These are phyloP conservation scores for Coptodon bakossiorum DNA, from an alignment of 2,113 vertebrate genomes.

Conservation along the genomic window DNA sequence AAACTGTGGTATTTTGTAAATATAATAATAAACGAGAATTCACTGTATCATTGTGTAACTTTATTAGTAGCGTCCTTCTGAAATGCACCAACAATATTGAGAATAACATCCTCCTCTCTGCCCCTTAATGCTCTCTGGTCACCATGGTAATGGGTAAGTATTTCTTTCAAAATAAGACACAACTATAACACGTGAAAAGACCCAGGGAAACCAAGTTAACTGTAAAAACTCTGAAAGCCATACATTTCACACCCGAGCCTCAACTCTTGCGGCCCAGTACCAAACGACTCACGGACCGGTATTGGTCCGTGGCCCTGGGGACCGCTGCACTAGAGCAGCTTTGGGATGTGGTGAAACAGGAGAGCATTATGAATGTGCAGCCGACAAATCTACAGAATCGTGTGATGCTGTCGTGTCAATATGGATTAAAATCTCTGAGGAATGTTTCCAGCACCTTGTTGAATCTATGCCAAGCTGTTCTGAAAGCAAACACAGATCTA, in stretches of 20 bases:
- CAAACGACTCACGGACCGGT: accelerated
- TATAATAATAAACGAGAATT: neutral
- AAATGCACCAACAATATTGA: neutral
- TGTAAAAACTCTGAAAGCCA: neutral
- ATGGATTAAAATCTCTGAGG: neutral
- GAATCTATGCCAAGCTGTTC: neutral
- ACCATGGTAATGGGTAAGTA: neutral
- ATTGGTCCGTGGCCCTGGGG: neutral
- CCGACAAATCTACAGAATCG: neutral
- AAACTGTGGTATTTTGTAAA: neutral
- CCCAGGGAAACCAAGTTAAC: neutral
- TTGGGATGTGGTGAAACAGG: neutral
- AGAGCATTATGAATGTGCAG: neutral
- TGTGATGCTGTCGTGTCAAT: neutral
- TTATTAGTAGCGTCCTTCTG: neutral
- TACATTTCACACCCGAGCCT: neutral
- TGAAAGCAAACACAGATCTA: neutral
- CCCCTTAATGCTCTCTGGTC: neutral
- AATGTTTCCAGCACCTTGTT: neutral
- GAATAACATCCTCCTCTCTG: accelerated
- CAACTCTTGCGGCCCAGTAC: neutral
- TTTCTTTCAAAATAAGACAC: neutral
- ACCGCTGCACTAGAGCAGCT: neutral
- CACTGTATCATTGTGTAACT: neutral
- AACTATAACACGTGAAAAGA: accelerated